These are phyloP conservation scores for Diorhabda elongata DNA, from an alignment of 1,140 invertebrate species.

Conservation along the genomic window DNA sequence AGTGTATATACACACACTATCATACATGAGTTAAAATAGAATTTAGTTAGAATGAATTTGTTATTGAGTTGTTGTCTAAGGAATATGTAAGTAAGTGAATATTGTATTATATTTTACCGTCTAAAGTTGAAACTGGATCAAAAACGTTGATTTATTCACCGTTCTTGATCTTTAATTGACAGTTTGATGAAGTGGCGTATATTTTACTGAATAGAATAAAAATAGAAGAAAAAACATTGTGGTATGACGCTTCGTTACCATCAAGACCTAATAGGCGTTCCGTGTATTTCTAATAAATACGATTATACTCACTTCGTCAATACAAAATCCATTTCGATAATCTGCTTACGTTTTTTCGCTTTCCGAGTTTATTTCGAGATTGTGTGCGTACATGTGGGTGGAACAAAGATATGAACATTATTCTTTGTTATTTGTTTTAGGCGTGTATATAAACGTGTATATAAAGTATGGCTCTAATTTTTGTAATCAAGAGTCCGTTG, in stretches of 20 bases:
- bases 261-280: conserved; percentile 12
- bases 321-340: conserved; percentile 10
- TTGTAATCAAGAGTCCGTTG: not conserved
- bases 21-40: no score
- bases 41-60: no score
- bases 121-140: no score
- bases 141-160: no score
- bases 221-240: not conserved
- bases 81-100: no score
- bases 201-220: conserved; percentile 2
- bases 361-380: conserved; percentile 2
- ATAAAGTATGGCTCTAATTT: not conserved
- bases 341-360: conserved; percentile 6
- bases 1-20: no score
- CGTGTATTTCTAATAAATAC: conserved; percentile 21
- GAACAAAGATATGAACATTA: not conserved
- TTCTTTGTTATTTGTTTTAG: not conserved
- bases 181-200: conserved; percentile 22
- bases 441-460: not conserved
- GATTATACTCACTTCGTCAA: conserved; percentile 10
- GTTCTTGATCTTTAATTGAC: conserved; percentile 11
- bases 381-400: not conserved
- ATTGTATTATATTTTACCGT: no score
- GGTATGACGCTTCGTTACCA: conserved; percentile 4
- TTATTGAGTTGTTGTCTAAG: no score